These are phyloP conservation scores for Capitulum mitella DNA, from an alignment of 2,888 invertebrate species.

Conservation along the genomic window DNA sequence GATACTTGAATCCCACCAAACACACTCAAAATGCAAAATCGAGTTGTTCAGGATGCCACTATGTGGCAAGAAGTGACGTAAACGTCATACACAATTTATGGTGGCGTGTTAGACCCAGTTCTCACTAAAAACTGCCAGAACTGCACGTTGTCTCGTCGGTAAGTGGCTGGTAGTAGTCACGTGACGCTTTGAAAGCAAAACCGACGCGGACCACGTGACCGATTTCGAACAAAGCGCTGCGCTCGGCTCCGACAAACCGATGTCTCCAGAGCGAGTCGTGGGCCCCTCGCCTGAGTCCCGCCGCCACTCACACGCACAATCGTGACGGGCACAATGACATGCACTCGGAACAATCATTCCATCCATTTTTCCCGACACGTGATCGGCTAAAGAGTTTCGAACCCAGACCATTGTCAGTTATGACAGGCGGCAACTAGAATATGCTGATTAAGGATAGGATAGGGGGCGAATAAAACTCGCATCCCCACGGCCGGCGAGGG, in stretches of 20 bases:
- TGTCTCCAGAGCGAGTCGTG: not conserved
- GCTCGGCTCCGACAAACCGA: not conserved
- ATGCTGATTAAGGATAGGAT: conserved; percentile 12
- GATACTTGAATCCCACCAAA: not conserved
- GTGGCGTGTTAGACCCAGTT: not conserved
- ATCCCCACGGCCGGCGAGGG: conserved; percentile 7
- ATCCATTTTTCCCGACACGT: conserved; percentile 21
- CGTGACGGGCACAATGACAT: conserved; percentile 1
- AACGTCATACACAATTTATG: not conserved
- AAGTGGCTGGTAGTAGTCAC: no score
- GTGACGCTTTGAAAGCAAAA: no score
- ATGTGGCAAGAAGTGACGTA: not conserved
- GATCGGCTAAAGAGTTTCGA: conserved; percentile 26
- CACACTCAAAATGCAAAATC: not conserved
- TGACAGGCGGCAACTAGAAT: conserved; percentile 24
- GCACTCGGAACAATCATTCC: conserved; percentile 14
- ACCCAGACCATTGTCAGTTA: conserved; percentile 14
- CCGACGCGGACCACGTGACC: not conserved
- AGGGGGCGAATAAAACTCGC: conserved; percentile 17
- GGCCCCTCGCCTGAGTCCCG: not conserved
- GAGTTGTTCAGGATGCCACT: not conserved
- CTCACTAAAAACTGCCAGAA: no score
- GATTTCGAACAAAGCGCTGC: not conserved
- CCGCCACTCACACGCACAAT: not conserved
- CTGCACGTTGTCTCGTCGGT: no score